These are phyloP conservation scores for Hydractinia echinata DNA, from an alignment of 30 jellyfish, hydroid and myxozoan genomes.

Conservation along the genomic window DNA sequence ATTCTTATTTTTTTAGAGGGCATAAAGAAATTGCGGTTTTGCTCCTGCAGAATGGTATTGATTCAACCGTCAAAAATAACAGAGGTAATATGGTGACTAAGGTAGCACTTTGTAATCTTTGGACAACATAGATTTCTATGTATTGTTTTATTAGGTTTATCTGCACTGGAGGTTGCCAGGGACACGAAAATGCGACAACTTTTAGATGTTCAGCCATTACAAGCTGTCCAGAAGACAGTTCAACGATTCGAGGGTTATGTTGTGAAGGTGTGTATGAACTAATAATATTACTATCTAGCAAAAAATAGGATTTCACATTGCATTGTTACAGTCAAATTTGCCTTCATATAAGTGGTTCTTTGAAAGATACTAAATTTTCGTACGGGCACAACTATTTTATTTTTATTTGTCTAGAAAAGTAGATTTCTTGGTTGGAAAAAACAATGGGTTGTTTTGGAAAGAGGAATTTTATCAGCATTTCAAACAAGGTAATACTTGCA, in stretches of 20 bases:
- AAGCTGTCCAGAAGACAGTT: constrained; percentile 92
- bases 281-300: neutral
- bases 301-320: neutral
- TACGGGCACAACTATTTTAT: too few relatives aligned
- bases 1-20: constrained; percentile 47
- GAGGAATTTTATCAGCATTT: constrained; percentile 91
- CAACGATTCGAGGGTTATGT: constrained; percentile 88
- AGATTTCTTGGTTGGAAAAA: constrained; percentile 89
- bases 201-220: constrained; percentile 96
- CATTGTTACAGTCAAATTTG: too few relatives aligned
- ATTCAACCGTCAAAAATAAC: constrained; percentile 78
- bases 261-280: constrained; percentile 51
- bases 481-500: constrained; percentile 45
- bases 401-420: constrained; percentile 47
- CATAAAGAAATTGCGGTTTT: constrained; percentile 90
- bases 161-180: constrained; percentile 77
- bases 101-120: neutral
- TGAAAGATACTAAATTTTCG: too few relatives aligned
- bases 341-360: too few relatives aligned
- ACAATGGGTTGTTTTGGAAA: constrained; percentile 84
- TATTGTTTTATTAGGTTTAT: constrained; percentile 42
- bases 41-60: constrained; percentile 88
- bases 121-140: neutral
- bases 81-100: constrained; percentile 50
- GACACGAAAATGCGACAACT: constrained; percentile 81